These are phyloP conservation scores for Chymomyza amoena DNA, from an alignment of 2,888 invertebrate species.

Conservation along the genomic window DNA sequence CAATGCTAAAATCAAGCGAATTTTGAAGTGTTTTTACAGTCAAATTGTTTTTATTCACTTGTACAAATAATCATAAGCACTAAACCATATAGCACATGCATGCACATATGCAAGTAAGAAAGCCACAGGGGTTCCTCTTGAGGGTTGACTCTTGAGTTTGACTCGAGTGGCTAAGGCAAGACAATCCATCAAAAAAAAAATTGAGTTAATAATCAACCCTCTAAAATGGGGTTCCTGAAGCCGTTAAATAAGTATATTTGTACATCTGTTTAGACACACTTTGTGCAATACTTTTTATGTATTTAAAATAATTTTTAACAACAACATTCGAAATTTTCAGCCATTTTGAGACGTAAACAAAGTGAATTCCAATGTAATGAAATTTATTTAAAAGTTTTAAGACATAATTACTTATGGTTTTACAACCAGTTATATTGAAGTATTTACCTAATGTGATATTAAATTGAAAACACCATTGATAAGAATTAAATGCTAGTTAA, in stretches of 20 bases:
- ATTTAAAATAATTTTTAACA: not conserved
- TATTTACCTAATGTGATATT: no score
- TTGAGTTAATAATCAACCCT: not conserved
- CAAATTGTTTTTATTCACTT: conserved; percentile 71
- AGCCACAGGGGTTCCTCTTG: conserved; percentile 39
- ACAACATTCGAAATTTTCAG: no score
- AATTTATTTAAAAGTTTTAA: no score
- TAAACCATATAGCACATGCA: not conserved
- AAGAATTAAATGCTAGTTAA: no score
- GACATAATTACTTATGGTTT: no score
- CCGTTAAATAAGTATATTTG: not conserved
- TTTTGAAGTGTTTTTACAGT: conserved; percentile 66
- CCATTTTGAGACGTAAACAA: no score
- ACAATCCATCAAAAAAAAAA: conserved; percentile 13
- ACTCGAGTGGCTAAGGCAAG: conserved; percentile 24
- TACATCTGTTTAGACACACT: not conserved
- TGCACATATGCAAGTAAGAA: conserved; percentile 5
- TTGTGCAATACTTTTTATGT: not conserved
- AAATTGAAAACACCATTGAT: no score
- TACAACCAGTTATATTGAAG: no score
- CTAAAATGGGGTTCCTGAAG: not conserved
- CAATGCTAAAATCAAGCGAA: not conserved
- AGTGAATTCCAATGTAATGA: no score
- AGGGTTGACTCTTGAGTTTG: conserved; percentile 40
- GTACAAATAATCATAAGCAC: conserved; percentile 54